phyloP scores from a whole-genome alignment of 2,797 vertebrate species.

The Eremophila alpestris region DNA sequence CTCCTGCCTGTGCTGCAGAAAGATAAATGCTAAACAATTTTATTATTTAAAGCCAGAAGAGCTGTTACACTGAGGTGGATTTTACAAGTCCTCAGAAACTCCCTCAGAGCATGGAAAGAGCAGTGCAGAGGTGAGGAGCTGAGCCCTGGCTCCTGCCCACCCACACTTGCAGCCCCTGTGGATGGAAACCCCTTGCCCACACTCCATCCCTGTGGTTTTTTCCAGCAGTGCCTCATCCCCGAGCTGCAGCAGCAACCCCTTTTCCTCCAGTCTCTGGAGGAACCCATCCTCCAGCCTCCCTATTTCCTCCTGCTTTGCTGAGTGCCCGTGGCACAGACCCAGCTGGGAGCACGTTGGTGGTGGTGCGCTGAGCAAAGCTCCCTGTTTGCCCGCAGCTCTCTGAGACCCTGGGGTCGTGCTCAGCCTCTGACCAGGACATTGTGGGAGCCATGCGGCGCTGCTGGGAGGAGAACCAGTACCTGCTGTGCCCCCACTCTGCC shows the following conservation, averaged over 20 bases:
- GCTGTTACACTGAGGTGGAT: neutral
- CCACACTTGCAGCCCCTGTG: rapidly evolving
- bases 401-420: constrained; percentile 69
- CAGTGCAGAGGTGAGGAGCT: neutral
- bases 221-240: neutral
- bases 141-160: neutral
- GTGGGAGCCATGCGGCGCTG: constrained; percentile 82
- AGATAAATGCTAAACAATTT: neutral
- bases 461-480: constrained; percentile 89
- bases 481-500: constrained; percentile 92
- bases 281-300: neutral
- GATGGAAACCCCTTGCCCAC: neutral
- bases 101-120: neutral
- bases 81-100: neutral
- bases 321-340: rapidly evolving
- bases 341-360: rapidly evolving
- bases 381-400: constrained; percentile 72
- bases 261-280: neutral
- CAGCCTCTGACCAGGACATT: constrained; percentile 82
- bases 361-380: neutral
- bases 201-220: rapidly evolving
- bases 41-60: neutral
- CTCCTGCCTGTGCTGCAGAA: neutral
- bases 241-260: neutral
- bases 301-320: neutral